Evolutionary conservation across 1,140 invertebrate species (phyloP).

Genomic region (Drosophila mojavensis): DNA sequence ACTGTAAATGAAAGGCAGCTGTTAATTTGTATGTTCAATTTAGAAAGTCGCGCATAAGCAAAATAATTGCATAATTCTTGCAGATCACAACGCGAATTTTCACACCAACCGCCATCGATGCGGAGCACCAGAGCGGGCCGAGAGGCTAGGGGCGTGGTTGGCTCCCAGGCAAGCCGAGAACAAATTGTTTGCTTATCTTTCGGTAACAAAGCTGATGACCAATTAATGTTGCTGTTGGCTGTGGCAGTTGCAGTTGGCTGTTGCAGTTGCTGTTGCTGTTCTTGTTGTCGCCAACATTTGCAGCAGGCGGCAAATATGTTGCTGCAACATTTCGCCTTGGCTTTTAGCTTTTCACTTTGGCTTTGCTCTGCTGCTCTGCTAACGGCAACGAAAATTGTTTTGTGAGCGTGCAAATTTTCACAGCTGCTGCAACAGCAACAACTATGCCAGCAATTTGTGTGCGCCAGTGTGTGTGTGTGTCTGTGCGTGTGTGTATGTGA

Average conservation of each 20-base stretch:
- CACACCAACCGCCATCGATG: slow-evolving; percentile 30
- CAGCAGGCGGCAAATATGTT: slow-evolving; percentile 72
- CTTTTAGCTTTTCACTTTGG: slow-evolving; percentile 22
- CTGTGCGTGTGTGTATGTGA: slow-evolving; percentile 8
- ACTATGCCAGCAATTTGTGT: slow-evolving; percentile 75
- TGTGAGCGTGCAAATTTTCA: slow-evolving; percentile 80
- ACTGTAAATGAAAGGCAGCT: slow-evolving; percentile 49
- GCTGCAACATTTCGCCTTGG: slow-evolving; percentile 59
- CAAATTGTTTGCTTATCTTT: slow-evolving; percentile 70
- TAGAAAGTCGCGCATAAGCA: slow-evolving; percentile 65
- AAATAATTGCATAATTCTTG: slow-evolving; percentile 63
- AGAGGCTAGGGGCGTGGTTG: neutral
- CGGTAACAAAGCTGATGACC: slow-evolving; percentile 61
- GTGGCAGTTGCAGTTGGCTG: slow-evolving; percentile 7
- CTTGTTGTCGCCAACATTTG: slow-evolving; percentile 44
- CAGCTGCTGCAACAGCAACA: slow-evolving; percentile 71
- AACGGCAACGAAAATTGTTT: slow-evolving; percentile 79
- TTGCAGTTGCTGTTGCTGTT: slow-evolving; percentile 12
- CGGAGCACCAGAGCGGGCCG: neutral
- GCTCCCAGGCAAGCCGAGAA: slow-evolving; percentile 38
- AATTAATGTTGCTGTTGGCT: slow-evolving; percentile 62
- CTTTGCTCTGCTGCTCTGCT: slow-evolving; percentile 53
- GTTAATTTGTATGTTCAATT: slow-evolving; percentile 55
- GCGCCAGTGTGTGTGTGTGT: slow-evolving; percentile 14
- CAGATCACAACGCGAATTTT: slow-evolving; percentile 42